A percentile compares a stretch with the other conserved stretches of the same genome.
Evolutionary conservation across 1,140 invertebrate genomes (phyloP).

Genomic region (Scaptomyza hsui): DNA sequence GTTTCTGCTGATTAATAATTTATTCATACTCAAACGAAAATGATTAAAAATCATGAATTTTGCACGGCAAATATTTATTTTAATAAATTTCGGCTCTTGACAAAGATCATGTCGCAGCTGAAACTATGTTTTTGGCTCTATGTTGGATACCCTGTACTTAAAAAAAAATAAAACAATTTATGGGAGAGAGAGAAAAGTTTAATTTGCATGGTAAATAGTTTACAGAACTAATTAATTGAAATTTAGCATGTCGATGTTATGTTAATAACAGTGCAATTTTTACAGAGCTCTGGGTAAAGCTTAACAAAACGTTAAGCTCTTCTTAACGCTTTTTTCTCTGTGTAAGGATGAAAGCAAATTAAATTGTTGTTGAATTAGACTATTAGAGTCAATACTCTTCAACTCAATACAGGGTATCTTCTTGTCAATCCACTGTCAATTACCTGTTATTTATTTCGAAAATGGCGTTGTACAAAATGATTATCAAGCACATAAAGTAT

Average conservation of each 20-base stretch:
- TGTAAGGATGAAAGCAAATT: too few species aligned
- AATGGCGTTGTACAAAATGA: slow-evolving; percentile 37
- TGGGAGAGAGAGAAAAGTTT: too few species aligned
- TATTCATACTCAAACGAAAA: slow-evolving; percentile 37
- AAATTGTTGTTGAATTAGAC: too few species aligned
- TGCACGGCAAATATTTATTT: slow-evolving; percentile 46
- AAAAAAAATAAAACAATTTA: too few species aligned
- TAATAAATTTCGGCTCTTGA: slow-evolving; percentile 12
- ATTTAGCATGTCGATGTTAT: too few species aligned
- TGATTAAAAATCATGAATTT: slow-evolving; percentile 52
- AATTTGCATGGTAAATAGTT: too few species aligned
- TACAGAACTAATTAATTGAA: too few species aligned
- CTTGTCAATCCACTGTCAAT: background rate
- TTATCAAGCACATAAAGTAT: slow-evolving; percentile 31
- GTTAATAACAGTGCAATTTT: too few species aligned
- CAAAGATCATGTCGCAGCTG: slow-evolving; percentile 12
- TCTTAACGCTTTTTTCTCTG: too few species aligned
- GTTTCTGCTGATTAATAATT: slow-evolving; percentile 44
- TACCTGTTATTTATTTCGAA: background rate
- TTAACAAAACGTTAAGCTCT: too few species aligned
- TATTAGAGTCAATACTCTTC: background rate
- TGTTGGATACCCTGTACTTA: slow-evolving; percentile 20
- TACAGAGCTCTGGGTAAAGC: too few species aligned
- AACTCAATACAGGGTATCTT: slow-evolving; percentile 1
- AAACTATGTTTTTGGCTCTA: slow-evolving; percentile 8